phyloP scores from a whole-genome alignment of 2,113 vertebrate species.

The Macroglossus sobrinus region DNA sequence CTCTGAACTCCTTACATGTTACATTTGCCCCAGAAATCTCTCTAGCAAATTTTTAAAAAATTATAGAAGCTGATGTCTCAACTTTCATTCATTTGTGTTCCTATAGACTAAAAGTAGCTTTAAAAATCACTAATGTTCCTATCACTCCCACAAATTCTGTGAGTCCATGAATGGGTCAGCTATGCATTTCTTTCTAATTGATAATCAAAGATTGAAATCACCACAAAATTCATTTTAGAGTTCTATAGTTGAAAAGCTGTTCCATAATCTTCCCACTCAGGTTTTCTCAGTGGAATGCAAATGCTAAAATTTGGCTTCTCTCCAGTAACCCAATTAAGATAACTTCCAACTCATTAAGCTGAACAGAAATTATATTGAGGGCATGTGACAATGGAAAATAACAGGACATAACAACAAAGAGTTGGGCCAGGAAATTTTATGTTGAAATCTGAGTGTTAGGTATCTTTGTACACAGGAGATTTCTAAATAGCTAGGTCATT shows the following conservation, averaged over 20 bases:
- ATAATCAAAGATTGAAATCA: neutral
- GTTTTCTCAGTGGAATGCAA: neutral
- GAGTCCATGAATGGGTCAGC: neutral
- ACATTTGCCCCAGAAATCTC: neutral
- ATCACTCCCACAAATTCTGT: neutral
- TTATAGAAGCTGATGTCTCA: neutral
- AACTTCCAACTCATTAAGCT: neutral
- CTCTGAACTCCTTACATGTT: neutral
- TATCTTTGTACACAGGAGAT: neutral
- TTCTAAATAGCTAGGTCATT: neutral
- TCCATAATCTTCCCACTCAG: neutral
- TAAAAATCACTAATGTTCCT: neutral
- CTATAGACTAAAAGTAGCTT: neutral
- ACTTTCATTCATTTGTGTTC: neutral
- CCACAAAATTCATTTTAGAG: neutral
- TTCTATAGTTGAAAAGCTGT: neutral
- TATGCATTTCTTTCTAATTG: neutral
- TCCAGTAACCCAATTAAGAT: constrained; percentile 33
- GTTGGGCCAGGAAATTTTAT: neutral
- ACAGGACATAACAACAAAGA: neutral
- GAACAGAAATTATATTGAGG: constrained; percentile 17
- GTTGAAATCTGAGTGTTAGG: constrained; percentile 7
- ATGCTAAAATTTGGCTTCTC: constrained; percentile 18
- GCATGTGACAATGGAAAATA: constrained; percentile 38
- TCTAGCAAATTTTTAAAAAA: neutral